Evolutionary conservation across 2,888 invertebrate genomes (phyloP).

Genomic region (Coelinius sp.): DNA sequence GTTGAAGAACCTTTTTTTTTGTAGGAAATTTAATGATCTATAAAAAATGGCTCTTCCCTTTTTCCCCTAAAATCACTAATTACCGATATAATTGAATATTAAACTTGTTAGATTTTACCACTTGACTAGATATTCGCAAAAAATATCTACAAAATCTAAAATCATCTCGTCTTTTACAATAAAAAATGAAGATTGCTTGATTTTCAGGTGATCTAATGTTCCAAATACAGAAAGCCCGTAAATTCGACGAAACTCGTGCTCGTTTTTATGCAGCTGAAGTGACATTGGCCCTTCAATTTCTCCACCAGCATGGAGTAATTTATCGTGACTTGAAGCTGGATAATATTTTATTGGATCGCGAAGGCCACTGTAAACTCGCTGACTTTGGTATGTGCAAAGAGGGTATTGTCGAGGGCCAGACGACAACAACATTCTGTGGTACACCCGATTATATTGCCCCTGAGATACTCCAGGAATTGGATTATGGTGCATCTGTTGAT

Average conservation of each 20-base stretch:
- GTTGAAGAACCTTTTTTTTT: too few species aligned
- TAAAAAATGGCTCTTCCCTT: too few species aligned
- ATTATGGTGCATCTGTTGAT: constrained; percentile 91
- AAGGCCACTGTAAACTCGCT: constrained; percentile 94
- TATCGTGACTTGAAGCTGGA: constrained; percentile 99
- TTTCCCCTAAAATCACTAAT: not conserved
- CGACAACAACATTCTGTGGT: constrained; percentile 97
- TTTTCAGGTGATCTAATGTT: constrained; percentile 91
- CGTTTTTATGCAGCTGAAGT: constrained; percentile 99
- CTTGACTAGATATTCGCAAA: too few species aligned
- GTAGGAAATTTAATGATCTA: too few species aligned
- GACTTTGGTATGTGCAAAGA: constrained; percentile 99
- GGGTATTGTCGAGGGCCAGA: constrained; percentile 88
- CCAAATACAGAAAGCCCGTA: constrained; percentile 98
- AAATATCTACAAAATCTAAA: too few species aligned
- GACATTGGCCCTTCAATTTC: constrained; percentile 95
- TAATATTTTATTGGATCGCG: constrained; percentile 96
- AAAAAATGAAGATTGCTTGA: not conserved
- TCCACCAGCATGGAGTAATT: constrained; percentile 96
- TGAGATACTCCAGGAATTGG: constrained; percentile 94
- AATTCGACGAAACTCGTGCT: constrained; percentile 96
- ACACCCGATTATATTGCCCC: constrained; percentile 99
- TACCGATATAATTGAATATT: not conserved
- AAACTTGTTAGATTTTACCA: not conserved
- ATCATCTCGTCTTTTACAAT: too few species aligned